Evolutionary conservation across 2,888 invertebrate species (phyloP), one percentile per base, ranked within the genome.

Genomic region (Dicyrtoma fusca): DNA sequence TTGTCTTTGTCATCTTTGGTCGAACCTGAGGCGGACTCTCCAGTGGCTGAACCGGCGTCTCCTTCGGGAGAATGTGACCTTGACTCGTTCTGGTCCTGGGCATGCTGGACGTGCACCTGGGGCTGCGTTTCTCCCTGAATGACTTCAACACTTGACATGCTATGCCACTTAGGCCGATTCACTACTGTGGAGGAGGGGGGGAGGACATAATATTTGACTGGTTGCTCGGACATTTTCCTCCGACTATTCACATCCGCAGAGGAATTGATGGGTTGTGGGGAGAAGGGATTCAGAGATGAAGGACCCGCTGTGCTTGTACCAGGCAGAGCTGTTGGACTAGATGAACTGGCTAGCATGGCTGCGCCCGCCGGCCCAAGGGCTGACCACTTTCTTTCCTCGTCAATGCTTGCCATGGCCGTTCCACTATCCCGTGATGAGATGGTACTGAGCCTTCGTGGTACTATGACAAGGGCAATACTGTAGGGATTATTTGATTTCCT

Each of bases 181-280:
- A 76, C 62, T 13, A 66, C 73, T 17, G 75, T 73, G 5, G 73
- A 70, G 4, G 73, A 74, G 1, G 73, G 69, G 10, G 80, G 77
- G 5, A 78, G 74, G 6, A 78, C 74, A 69, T 76, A 77, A 49
- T 76, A 75, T 45, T 78, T 75, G 5, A 76, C 73, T n/a, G 80
- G 80, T 59, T 80, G 78, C 53, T 80, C 80, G 6, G 78, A 78
- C 76, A 78, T 75, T 74, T 80, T 80, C 51, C 80, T 73, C n/a
- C 77, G 45, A 23, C 74, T 74, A 64, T 71, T 75, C 17, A 71
- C 71, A 17, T 73, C 74, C 47, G 68, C 63, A 55, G 55, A 3
- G 34, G 13, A 34, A n/a, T 19, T 34, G 23, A 34, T 34, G 34
- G 34, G 4, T 34, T 34, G 34, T 34, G 34, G 53, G 21, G 26